Base-by-base conservation (phyloP, 1,140 invertebrate genomes). In the Ceratina calcarata region DNA sequence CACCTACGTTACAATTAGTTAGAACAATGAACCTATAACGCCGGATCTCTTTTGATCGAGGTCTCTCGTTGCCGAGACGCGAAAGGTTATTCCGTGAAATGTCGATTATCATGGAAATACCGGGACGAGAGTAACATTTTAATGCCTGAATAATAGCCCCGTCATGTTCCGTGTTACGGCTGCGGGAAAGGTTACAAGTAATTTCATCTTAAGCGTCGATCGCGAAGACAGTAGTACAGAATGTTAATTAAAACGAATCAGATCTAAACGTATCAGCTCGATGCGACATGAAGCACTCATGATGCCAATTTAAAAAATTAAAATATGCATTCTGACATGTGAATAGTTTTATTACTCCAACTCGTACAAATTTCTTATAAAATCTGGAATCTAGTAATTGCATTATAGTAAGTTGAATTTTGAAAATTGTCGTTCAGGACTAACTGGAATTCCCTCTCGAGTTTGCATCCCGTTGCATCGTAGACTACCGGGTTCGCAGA, bases 71-170 rank as follows among this genome's bases (percentile, higher is more conserved):
- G 3, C 22, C 7, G 49, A 16, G 60, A 57, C 12, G 13, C 15
- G 51, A 69, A 69, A 69, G 67, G 67, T 69, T 69, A 16, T 24
- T 49, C 55, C 60, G 10, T 0, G 58, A 80, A 85, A 78, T 67
- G 79, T 85, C 79, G 61, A 76, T 80, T 76, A 71, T 71, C 53
- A 57, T 58, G 83, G 70, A 85, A 84, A 84, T 75, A 72, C 73
- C 67, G 32, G 75, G 67, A n/a, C 55, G 58, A 61, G 22, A 68
- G 75, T 70, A 85, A 85, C 79, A 61, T 86, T 85, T 82, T 79
- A 86, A 73, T 69, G 73, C 37, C 20, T 27, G 74, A 69, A 68
- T 85, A 82, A 85, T 86, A 71, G 73, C 24, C 13, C 16, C 20
- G 37, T 32, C 53, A 53, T 24, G 60, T 72, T 58, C 51, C 49